Conservation (phyloP, 2,113 vertebrate genomes). For the Clarias magur region DNA sequence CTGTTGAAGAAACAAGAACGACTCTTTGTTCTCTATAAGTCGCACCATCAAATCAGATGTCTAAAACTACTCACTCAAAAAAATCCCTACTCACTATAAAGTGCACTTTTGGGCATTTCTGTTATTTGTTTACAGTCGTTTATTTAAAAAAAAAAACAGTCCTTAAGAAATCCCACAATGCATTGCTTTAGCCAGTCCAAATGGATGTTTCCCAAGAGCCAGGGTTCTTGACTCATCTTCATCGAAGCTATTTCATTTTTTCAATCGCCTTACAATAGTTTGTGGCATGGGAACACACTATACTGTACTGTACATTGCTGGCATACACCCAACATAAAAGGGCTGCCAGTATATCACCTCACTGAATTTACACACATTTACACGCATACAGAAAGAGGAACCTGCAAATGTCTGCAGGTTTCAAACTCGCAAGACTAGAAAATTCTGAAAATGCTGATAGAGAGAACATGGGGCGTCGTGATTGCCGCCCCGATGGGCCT, state of each 20-base stretch:
- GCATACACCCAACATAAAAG: no score
- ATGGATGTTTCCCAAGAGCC: neutral
- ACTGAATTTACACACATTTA: neutral
- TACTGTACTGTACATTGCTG: no score
- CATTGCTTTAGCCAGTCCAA: neutral
- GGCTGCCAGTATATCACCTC: no score
- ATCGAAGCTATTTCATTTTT: neutral
- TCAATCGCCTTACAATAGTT: no score
- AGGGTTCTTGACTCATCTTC: neutral
- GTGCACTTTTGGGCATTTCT: neutral
- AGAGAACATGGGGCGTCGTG: neutral
- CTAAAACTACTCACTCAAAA: neutral
- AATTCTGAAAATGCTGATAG: neutral
- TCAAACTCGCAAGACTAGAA: neutral
- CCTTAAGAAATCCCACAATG: neutral
- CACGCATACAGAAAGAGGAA: neutral
- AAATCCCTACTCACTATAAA: neutral
- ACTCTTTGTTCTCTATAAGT: neutral
- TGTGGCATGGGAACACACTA: no score
- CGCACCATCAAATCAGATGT: neutral
- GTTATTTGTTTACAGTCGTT: neutral
- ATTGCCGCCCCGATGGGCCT: neutral
- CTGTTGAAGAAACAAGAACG: neutral
- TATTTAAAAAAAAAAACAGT: neutral
- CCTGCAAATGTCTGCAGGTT: neutral